phyloP scores from a whole-genome alignment of 2,113 vertebrate genomes.

The Peromyscus leucopus region DNA sequence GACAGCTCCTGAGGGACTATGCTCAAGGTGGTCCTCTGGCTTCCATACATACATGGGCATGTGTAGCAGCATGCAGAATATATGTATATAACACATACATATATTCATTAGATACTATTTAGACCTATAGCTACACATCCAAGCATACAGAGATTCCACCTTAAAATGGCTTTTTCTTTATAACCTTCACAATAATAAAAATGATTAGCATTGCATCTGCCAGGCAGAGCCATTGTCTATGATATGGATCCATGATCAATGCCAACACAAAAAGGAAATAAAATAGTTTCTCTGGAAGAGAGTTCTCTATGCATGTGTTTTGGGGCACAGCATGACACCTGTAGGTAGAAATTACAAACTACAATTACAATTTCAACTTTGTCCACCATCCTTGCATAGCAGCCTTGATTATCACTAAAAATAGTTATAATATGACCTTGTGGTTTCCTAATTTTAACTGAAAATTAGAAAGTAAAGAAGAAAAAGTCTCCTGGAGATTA shows the following conservation, averaged over 20 bases:
- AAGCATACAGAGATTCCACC: neutral
- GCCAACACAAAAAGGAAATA: neutral
- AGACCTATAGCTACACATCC: neutral
- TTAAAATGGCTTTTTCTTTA: neutral
- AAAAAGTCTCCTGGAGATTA: neutral
- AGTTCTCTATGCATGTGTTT: neutral
- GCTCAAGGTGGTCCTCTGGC: neutral
- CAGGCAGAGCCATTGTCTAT: neutral
- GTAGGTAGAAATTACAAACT: neutral
- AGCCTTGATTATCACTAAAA: neutral
- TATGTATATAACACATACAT: neutral
- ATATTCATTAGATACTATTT: neutral
- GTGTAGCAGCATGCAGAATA: neutral
- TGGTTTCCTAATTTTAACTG: constrained; percentile 41
- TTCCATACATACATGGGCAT: neutral
- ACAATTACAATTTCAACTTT: constrained; percentile 1
- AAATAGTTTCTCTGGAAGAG: neutral
- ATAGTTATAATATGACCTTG: neutral
- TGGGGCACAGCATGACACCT: neutral
- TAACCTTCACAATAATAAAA: neutral
- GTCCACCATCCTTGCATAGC: neutral
- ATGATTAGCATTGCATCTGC: neutral
- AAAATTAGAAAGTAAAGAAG: neutral
- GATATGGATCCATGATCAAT: neutral
- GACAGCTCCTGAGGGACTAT: too few species aligned